Conservation (phyloP, 2,113 vertebrate genomes). For the Lanius ludovicianus region DNA sequence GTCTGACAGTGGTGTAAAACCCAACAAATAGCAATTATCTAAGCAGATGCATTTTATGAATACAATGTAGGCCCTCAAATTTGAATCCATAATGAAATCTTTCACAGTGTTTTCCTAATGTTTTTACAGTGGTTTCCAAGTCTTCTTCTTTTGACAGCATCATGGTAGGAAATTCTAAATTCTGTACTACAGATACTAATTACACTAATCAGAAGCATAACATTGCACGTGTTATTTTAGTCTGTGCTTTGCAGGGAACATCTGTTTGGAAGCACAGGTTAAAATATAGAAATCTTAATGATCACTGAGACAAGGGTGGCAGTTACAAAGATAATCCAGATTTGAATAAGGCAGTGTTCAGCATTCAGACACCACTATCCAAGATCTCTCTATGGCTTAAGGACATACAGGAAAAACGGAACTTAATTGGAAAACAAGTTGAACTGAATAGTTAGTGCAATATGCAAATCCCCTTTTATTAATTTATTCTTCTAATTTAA, state of each 20-base stretch:
- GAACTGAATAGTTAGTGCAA: not conserved
- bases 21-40: conserved; percentile 10
- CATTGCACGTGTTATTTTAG: not conserved
- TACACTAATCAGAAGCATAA: not conserved
- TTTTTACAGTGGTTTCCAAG: not conserved
- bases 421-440: not conserved
- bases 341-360: not conserved
- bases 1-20: not conserved
- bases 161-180: not conserved
- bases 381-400: not conserved
- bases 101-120: not conserved
- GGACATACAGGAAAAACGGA: not conserved
- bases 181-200: not conserved
- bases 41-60: conserved; percentile 3
- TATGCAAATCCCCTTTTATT: not conserved
- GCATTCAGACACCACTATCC: not conserved
- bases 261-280: not conserved
- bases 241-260: not conserved
- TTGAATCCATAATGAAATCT: not conserved
- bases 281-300: not conserved
- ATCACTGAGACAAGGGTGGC: not conserved
- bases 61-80: not conserved
- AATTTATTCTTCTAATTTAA: not conserved
- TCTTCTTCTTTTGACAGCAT: not conserved
- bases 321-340: not conserved